Base-by-base conservation (phyloP, 1,140 invertebrate genomes). In the Drosophila cardini region DNA sequence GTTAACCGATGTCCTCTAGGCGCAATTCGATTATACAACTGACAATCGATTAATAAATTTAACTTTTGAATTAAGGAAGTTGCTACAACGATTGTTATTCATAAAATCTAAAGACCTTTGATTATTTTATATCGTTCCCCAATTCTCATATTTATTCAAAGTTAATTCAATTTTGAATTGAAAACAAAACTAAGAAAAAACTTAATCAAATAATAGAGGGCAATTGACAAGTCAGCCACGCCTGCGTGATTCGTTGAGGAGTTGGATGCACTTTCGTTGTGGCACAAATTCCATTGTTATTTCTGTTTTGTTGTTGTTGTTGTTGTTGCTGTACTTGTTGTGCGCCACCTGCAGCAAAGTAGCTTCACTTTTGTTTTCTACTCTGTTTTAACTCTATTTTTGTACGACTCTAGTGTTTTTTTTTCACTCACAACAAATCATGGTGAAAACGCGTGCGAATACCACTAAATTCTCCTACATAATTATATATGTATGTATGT, bases 381-480 rank as follows among this genome's bases (percentile, higher is more conserved):
- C 32, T 42, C 15, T 11, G 61, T 70, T 70, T 40, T 46, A n/a
- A n/a, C n/a, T 50, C 36, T 38, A 38, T 48, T 70, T 55, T 56
- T 21, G 46, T 38, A 42, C 8, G 38, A 13, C 56, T 46, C 43
- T 11, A 15, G 30, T 60, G 43, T 36, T 16, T 53, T 67, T 53
- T 67, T 72, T 68, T 67, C 48, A 55, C 40, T 65, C 46, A 52
- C 15, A 40, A 64, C 36, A 63, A 62, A 56, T 70, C 52, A 63
- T 52, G 67, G 53, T 58, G 57, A 74, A 74, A 77, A 38, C 62
- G 55, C 55, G 61, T 48, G 40, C 61, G 75, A 69, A 60, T 77
- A 42, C 52, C 71, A 45, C 64, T 60, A 55, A 70, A 74, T 74
- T 77, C 64, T 77, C 64, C 71, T 46, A 36, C 53, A 64, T 57